phyloP scores from a whole-genome alignment of 2,888 invertebrate genomes.

The Pristionchus arcanus region DNA sequence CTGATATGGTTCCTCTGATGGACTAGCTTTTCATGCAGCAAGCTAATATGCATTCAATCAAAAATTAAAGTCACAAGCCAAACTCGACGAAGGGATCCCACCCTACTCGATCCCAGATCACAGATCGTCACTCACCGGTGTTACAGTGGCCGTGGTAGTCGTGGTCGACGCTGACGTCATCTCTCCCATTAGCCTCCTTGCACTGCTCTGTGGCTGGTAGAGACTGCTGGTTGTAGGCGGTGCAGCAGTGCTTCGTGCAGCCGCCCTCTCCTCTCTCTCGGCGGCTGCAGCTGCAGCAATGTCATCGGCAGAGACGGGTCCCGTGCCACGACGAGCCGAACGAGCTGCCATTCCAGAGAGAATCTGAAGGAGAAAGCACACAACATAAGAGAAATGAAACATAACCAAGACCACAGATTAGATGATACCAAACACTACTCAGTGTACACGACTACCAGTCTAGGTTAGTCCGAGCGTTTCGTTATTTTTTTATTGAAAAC shows the following conservation, averaged over 20 bases:
- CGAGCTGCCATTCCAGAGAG: conserved; percentile 58
- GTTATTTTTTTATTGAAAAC: not conserved
- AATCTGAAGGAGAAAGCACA: conserved; percentile 56
- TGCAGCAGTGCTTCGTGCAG: not conserved
- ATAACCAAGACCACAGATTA: not conserved
- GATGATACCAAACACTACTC: not conserved
- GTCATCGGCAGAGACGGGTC: conserved; percentile 74
- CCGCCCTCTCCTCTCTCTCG: conserved; percentile 16
- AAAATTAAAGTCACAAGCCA: no score
- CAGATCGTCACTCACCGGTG: conserved; percentile 41
- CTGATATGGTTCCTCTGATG: no score
- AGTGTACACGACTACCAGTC: not conserved
- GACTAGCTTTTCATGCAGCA: no score
- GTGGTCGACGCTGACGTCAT: not conserved
- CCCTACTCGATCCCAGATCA: not conserved
- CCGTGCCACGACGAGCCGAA: conserved; percentile 74
- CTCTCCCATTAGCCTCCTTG: not conserved
- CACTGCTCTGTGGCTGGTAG: not conserved
- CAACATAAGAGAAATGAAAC: conserved; percentile 5
- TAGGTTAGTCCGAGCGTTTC: not conserved
- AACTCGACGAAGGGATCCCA: no score
- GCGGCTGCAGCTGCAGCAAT: conserved; percentile 60
- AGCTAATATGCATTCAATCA: no score
- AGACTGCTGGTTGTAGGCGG: not conserved
- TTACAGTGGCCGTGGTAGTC: conserved; percentile 21